Percentiles rank a stretch among this genome's conserved stretches.
Conservation (phyloP, 2,888 invertebrate species). For the Tenthredo scrophulariae region DNA sequence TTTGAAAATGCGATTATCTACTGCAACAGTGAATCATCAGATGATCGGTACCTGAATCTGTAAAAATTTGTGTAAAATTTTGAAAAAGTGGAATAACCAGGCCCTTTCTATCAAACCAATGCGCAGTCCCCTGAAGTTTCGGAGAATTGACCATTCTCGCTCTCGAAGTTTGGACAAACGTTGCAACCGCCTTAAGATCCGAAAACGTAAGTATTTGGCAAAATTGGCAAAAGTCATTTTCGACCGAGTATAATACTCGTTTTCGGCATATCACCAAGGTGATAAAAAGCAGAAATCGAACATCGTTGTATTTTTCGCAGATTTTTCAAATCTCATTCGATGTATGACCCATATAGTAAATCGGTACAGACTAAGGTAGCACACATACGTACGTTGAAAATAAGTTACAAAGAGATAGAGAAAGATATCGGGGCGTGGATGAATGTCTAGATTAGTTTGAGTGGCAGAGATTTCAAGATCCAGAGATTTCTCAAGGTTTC, state of each 20-base stretch:
- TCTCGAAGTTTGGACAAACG: no score
- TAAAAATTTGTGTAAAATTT: no score
- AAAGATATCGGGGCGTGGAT: constrained; percentile 60
- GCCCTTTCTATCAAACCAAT: no score
- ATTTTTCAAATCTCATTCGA: not conserved
- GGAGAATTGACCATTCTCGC: not conserved
- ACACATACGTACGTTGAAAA: not conserved
- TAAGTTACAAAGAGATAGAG: constrained; percentile 6
- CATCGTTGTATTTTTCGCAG: not conserved
- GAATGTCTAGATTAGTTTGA: constrained; percentile 70
- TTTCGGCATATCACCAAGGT: not conserved
- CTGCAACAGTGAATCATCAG: no score
- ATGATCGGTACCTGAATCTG: no score
- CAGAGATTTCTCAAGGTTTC: constrained; percentile 55
- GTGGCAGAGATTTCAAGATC: constrained; percentile 62
- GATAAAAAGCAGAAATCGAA: not conserved
- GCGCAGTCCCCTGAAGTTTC: no score
- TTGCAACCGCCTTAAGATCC: not conserved
- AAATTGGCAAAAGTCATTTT: not conserved
- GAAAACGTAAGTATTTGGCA: not conserved
- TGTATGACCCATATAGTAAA: not conserved
- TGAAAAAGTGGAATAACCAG: no score
- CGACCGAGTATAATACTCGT: not conserved
- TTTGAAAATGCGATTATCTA: no score
- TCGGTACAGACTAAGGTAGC: not conserved